Evolutionary conservation across 1,140 invertebrate species (phyloP).

Genomic region (Plutomurus gul): DNA sequence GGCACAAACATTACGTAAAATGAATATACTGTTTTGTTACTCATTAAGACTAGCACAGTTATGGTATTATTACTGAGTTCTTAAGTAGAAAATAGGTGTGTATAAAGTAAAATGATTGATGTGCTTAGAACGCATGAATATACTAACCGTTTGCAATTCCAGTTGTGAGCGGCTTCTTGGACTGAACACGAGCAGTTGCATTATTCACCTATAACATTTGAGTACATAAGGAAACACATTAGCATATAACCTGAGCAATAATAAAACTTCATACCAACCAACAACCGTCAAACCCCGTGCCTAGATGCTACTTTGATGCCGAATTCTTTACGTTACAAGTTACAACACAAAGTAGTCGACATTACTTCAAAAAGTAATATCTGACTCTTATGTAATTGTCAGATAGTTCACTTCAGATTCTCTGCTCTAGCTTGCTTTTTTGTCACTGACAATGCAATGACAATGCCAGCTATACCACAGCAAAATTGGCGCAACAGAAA

Average conservation of each 20-base stretch:
- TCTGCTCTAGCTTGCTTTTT: constrained; percentile 17
- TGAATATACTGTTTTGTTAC: too few species aligned
- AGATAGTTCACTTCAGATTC: constrained; percentile 4
- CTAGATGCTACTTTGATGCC: constrained; percentile 13
- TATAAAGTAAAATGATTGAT: not conserved
- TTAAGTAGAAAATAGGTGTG: not conserved
- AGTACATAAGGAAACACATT: constrained; percentile 13
- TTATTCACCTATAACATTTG: constrained; percentile 84
- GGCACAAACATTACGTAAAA: too few species aligned
- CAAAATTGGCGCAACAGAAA: not conserved
- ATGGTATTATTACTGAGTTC: too few species aligned
- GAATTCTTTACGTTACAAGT: too few species aligned
- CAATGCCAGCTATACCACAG: constrained; percentile 17
- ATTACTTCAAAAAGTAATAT: too few species aligned
- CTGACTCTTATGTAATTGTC: too few species aligned
- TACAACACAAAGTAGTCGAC: too few species aligned
- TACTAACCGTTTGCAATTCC: constrained; percentile 82
- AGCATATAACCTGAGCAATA: constrained; percentile 9
- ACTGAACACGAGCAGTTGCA: constrained; percentile 95
- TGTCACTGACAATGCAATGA: constrained; percentile 2
- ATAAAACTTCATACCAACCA: constrained; percentile 6
- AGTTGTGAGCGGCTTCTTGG: constrained; percentile 88
- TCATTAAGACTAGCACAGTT: too few species aligned
- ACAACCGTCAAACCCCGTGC: not conserved
- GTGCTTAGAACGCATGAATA: not conserved